phyloP scores from a whole-genome alignment of 2,113 vertebrate genomes.

The Recurvirostra avosetta region DNA sequence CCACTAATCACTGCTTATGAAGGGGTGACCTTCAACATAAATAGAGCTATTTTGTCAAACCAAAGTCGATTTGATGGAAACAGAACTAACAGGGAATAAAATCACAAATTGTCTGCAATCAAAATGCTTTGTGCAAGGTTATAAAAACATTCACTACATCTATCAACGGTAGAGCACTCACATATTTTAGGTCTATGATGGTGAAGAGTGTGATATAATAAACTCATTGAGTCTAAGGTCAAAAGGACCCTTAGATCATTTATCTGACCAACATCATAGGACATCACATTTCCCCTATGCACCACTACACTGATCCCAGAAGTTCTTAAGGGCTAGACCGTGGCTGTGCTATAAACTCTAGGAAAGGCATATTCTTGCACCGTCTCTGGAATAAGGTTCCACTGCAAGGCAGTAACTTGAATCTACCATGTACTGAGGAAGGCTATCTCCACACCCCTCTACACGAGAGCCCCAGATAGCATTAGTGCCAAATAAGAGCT shows the following conservation, averaged over 20 bases:
- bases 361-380: background rate
- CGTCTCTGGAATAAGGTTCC: background rate
- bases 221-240: background rate
- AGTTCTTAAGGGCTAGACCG: background rate
- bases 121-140: slow-evolving; percentile 47
- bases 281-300: background rate
- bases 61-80: slow-evolving; percentile 29
- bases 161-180: background rate
- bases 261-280: background rate
- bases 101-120: slow-evolving; percentile 30
- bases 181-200: slow-evolving; percentile 7
- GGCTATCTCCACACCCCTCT: background rate
- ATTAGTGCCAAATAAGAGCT: background rate
- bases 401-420: background rate
- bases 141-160: slow-evolving; percentile 37
- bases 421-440: background rate
- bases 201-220: background rate
- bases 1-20: slow-evolving; percentile 47
- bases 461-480: background rate
- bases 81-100: slow-evolving; percentile 47
- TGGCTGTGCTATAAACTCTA: background rate
- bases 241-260: background rate
- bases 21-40: slow-evolving; percentile 57
- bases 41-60: slow-evolving; percentile 27
- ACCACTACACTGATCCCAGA: background rate